These are phyloP conservation scores for Phymastichus coffea DNA, from an alignment of 1,140 invertebrate species.

Conservation along the genomic window DNA sequence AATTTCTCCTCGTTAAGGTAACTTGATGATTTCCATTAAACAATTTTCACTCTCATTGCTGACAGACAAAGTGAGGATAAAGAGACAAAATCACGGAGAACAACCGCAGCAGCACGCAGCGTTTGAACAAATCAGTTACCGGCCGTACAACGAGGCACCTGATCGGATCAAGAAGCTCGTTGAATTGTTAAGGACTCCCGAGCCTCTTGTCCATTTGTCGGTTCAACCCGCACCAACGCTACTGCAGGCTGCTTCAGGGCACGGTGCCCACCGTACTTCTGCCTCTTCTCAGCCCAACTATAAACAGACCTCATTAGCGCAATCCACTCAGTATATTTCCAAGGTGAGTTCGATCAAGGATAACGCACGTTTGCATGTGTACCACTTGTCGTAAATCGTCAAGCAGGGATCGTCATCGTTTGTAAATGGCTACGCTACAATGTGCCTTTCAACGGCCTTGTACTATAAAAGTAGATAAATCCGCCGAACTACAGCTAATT, in stretches of 20 bases:
- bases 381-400: too few relatives aligned
- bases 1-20: too few relatives aligned
- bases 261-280: slow-evolving; percentile 5
- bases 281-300: slow-evolving; percentile 12
- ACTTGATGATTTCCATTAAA: slow-evolving; percentile 6
- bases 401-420: too few relatives aligned
- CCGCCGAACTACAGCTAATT: too few relatives aligned
- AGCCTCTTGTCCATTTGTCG: slow-evolving; percentile 47
- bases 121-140: slow-evolving; percentile 32
- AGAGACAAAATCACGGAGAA: slow-evolving; percentile 32
- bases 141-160: slow-evolving; percentile 43
- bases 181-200: slow-evolving; percentile 41
- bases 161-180: slow-evolving; percentile 45
- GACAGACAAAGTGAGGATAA: slow-evolving; percentile 34
- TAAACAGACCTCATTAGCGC: slow-evolving; percentile 4
- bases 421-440: too few relatives aligned
- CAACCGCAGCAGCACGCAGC: slow-evolving; percentile 28
- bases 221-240: slow-evolving; percentile 32
- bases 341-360: too few relatives aligned
- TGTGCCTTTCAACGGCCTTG: too few relatives aligned
- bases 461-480: too few relatives aligned
- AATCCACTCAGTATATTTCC: slow-evolving; percentile 23
- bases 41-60: slow-evolving; percentile 11
- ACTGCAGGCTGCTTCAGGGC: slow-evolving; percentile 30
- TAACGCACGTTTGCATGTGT: background rate